Evolutionary conservation across 2,888 invertebrate species (phyloP).

Genomic region (Drosophila mulleri): DNA sequence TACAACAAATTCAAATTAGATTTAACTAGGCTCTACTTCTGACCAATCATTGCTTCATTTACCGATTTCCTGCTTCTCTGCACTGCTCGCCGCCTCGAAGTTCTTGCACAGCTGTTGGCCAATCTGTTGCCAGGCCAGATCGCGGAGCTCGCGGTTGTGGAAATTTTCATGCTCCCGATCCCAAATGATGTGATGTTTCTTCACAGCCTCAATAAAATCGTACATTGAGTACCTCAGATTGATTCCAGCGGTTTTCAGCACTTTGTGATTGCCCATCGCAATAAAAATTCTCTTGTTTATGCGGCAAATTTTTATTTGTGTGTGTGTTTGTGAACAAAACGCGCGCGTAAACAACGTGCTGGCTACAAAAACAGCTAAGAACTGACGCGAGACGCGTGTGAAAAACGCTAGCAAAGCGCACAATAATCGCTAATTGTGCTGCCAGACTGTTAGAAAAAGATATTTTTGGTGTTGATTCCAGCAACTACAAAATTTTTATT

Average conservation of each 20-base stretch:
- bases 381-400: conserved; percentile 37
- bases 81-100: conserved; percentile 41
- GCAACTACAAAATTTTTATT: too few relatives aligned
- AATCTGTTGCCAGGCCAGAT: conserved; percentile 69
- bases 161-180: conserved; percentile 67
- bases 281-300: conserved; percentile 23
- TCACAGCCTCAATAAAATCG: conserved; percentile 71
- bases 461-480: not conserved
- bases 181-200: conserved; percentile 64
- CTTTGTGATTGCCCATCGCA: conserved; percentile 69
- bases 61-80: conserved; percentile 70
- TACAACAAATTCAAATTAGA: conserved; percentile 17
- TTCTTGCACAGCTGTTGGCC: conserved; percentile 58
- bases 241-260: conserved; percentile 61
- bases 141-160: conserved; percentile 68
- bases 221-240: conserved; percentile 69
- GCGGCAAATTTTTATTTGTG: conserved; percentile 11
- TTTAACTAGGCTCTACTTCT: not conserved
- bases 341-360: conserved; percentile 52
- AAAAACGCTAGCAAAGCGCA: conserved; percentile 64
- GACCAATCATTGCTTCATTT: not conserved
- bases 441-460: conserved; percentile 39
- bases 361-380: conserved; percentile 55
- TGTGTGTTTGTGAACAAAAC: conserved; percentile 34
- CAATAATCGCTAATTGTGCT: conserved; percentile 37